Conservation (phyloP, 2,113 vertebrate species). For the Pachycephala philippinensis region DNA sequence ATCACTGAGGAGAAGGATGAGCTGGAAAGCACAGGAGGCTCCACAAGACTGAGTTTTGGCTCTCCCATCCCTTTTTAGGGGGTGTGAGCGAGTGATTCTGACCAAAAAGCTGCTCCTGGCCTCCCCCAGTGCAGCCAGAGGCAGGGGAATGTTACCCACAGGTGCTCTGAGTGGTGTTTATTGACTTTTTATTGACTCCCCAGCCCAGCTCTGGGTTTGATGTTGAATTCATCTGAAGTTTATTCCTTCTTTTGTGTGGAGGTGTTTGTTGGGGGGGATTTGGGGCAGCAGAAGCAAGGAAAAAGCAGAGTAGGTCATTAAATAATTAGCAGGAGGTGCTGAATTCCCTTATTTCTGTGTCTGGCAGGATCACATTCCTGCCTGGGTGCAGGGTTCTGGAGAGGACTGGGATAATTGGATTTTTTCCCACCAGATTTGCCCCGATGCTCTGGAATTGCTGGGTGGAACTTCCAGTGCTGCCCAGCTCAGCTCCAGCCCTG, state of each 20-base stretch:
- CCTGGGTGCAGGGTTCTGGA: background rate
- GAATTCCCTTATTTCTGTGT: background rate
- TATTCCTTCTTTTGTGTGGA: background rate
- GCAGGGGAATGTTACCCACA: background rate
- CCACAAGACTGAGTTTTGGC: background rate
- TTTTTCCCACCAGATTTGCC: background rate
- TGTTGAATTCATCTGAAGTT: background rate
- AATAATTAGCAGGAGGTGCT: background rate
- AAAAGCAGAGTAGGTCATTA: background rate
- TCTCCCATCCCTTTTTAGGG: background rate
- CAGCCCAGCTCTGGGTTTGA: background rate
- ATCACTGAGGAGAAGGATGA: background rate
- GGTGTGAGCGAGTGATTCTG: background rate
- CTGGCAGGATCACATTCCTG: background rate
- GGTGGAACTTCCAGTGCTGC: accelerated
- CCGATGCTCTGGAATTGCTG: background rate
- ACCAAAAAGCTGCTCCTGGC: background rate
- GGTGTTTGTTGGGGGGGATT: background rate
- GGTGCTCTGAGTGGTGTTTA: background rate
- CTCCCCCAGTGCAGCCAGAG: background rate
- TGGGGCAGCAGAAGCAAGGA: background rate
- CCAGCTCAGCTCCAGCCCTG: background rate
- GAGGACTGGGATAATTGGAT: background rate
- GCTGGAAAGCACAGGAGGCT: background rate
- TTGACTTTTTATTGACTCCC: background rate